Base-by-base conservation (phyloP, 2,113 vertebrate genomes). In the Hepsetus odoe region DNA sequence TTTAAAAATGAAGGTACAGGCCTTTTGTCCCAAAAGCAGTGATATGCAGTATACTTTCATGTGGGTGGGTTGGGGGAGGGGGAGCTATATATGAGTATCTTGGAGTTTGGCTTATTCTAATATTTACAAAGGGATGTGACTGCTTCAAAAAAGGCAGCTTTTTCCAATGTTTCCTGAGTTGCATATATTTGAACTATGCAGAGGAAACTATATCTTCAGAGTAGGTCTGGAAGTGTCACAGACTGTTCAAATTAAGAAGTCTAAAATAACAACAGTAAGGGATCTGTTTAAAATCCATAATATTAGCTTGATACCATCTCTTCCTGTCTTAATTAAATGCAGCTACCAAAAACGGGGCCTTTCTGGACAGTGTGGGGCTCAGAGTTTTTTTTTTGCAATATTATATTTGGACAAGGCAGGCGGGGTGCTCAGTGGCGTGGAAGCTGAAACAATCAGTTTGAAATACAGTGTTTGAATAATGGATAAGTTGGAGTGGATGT, bases 271-370 rank as follows among this genome's bases (percentile, higher is more conserved):
- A 90, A 0, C 72, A 82, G 88, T 85, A 88, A 83, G 86, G 68
- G 40, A 82, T 51, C 64, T 13, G 68, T 80, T 85, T 84, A 84
- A 83, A 71, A 86, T 76, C 83, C 74, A 38, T 62, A 84, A 83
- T 85, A 87, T 90, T 88, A 88, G 59, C 62, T 65, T 72, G 86
- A 91, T 91, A 84, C 1, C 44, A 92, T 91, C 88, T 89, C 85
- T 90, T 90, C 89, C 86, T 88, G 87, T 72, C 83, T 83, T 88
- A 89, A 89, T 88, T 86, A 35, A 87, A 78, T 80, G 65, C 72
- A 80, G 79, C 65, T 72, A 69, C 67, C 72, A 79, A 65, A 72
- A 76, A 32, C 70, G 35, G 22, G 26, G 38, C n/a, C 12, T 40
- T 80, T 74, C 86, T 74, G 84, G 80, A 68, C 20, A 74, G 26